Evolutionary conservation across 1,140 invertebrate species (phyloP).

Genomic region (Drosophila pallidifrons): DNA sequence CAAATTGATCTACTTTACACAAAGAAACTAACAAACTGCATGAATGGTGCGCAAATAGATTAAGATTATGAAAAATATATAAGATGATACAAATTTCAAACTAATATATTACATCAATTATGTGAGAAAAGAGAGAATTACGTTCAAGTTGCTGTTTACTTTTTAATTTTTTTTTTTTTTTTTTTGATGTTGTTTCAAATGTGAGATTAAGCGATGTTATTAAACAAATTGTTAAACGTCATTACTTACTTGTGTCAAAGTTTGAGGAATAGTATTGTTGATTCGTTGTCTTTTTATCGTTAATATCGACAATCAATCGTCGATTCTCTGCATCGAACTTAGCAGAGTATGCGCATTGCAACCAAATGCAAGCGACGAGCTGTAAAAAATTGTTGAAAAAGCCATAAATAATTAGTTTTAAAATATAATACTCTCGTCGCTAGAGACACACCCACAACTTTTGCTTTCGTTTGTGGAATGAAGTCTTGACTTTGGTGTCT

Average conservation of each 20-base stretch:
- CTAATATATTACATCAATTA: constrained; percentile 55
- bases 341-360: constrained; percentile 83
- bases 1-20: constrained; percentile 48
- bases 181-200: constrained; percentile 41
- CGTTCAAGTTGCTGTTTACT: constrained; percentile 23
- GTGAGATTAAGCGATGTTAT: constrained; percentile 44
- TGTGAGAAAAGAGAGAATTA: constrained; percentile 36
- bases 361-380: constrained; percentile 80
- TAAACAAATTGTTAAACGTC: constrained; percentile 59
- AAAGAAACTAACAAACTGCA: constrained; percentile 47
- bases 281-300: constrained; percentile 88
- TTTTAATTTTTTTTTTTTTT: constrained; percentile 1
- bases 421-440: not conserved
- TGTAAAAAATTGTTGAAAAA: constrained; percentile 26
- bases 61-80: constrained; percentile 27
- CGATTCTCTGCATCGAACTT: constrained; percentile 83
- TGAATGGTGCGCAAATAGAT: constrained; percentile 41
- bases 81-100: constrained; percentile 53
- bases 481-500: constrained; percentile 25
- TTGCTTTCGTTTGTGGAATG: constrained; percentile 26
- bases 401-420: constrained; percentile 13
- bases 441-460: constrained; percentile 42
- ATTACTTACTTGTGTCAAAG: constrained; percentile 88
- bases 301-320: constrained; percentile 87
- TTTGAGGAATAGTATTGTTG: constrained; percentile 89